phyloP scores from a whole-genome alignment of 2,797 vertebrate genomes.

The Trichosurus vulpecula region DNA sequence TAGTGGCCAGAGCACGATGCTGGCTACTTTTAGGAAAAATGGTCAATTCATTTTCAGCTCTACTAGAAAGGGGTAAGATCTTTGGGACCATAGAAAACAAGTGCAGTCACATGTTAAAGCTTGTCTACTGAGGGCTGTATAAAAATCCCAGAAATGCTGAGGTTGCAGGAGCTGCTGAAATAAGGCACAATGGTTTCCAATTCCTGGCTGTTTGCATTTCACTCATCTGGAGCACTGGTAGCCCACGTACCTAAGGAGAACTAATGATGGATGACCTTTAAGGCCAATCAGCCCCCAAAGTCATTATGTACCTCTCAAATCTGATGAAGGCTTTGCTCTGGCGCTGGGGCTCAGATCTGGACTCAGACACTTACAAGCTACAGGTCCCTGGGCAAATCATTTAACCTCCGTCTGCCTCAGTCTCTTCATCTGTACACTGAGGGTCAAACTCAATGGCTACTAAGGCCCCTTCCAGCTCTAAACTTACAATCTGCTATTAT shows the following conservation, averaged over 20 bases:
- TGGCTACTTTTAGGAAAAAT: background rate
- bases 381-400: too few species aligned
- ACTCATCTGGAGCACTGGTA: background rate
- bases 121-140: background rate
- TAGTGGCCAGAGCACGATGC: slow-evolving; percentile 54
- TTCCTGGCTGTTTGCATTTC: slow-evolving; percentile 7
- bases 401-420: too few species aligned
- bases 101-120: slow-evolving; percentile 13
- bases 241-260: background rate
- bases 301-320: slow-evolving; percentile 7
- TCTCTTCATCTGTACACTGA: background rate
- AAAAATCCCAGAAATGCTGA: slow-evolving; percentile 38
- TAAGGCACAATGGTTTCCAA: background rate
- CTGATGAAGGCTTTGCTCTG: slow-evolving; percentile 30
- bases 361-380: too few species aligned
- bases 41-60: slow-evolving; percentile 41
- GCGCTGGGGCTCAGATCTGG: background rate
- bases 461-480: background rate
- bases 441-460: background rate
- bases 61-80: slow-evolving; percentile 22
- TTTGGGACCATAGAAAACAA: slow-evolving; percentile 42
- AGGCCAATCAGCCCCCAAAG: background rate
- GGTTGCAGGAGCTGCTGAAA: background rate
- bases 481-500: background rate
- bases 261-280: background rate